Conservation (phyloP, 2,797 vertebrate genomes). For the Sternotherus odoratus region DNA sequence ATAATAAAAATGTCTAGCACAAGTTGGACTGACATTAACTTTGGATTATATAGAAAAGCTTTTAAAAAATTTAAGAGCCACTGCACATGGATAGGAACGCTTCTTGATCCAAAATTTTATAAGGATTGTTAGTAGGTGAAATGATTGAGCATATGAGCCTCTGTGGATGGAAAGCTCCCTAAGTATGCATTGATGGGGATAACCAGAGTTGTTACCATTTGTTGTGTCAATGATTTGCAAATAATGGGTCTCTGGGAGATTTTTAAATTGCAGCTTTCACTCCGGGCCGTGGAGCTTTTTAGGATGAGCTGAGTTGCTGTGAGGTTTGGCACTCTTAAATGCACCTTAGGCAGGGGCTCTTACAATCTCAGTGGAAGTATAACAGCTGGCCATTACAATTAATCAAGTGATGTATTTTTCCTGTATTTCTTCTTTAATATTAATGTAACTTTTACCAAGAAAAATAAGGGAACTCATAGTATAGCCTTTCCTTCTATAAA, state of each 20-base stretch:
- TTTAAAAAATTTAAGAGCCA: background rate
- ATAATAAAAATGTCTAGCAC: background rate
- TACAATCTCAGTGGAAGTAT: constrained; percentile 77
- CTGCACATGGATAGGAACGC: constrained; percentile 17
- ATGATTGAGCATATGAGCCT: constrained; percentile 69
- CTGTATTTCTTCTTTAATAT: constrained; percentile 74
- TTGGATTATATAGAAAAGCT: background rate
- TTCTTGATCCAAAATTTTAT: constrained; percentile 74
- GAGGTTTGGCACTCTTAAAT: constrained; percentile 78
- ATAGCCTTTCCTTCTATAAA: constrained; percentile 33
- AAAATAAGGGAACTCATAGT: constrained; percentile 32
- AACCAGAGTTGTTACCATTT: constrained; percentile 72
- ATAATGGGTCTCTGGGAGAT: constrained; percentile 83
- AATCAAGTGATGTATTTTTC: constrained; percentile 73
- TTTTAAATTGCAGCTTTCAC: constrained; percentile 80
- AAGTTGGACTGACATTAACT: background rate
- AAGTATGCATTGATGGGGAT: constrained; percentile 69
- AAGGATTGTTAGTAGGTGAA: constrained; percentile 65
- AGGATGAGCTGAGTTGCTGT: constrained; percentile 80
- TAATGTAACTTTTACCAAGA: constrained; percentile 62
- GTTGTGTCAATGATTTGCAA: constrained; percentile 83
- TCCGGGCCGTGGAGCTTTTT: constrained; percentile 72
- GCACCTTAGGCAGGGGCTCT: constrained; percentile 79
- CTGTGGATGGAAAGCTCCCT: constrained; percentile 76
- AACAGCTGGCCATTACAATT: constrained; percentile 81